Conservation (phyloP, 2,113 vertebrate species). For the Marcusenius ussheri region DNA sequence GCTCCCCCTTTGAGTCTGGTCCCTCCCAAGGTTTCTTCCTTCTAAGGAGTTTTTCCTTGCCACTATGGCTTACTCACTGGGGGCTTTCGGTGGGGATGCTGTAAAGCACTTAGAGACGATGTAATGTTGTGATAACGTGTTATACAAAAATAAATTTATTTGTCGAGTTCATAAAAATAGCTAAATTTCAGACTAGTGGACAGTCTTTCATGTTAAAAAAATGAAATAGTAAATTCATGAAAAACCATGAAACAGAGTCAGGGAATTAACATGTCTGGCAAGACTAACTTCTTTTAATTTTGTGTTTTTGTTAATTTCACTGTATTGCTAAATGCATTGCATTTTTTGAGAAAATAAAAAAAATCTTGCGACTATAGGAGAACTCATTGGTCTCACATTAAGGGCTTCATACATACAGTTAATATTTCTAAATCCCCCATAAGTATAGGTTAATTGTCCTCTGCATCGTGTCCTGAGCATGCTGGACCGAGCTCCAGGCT, state of each 20-base stretch:
- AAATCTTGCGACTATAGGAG: not conserved
- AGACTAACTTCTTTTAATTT: not conserved
- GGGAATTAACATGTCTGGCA: not conserved
- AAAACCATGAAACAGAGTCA: not conserved
- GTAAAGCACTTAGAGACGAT: no score
- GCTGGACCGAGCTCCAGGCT: not conserved
- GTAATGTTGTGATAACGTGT: no score
- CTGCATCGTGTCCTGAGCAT: not conserved
- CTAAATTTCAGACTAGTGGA: not conserved
- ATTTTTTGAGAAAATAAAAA: not conserved
- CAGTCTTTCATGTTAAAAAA: not conserved
- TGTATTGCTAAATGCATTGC: not conserved
- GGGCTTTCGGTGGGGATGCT: no score
- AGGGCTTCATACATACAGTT: not conserved
- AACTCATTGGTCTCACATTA: not conserved
- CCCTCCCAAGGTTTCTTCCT: no score
- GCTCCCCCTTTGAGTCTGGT: no score
- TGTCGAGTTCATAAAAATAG: not conserved
- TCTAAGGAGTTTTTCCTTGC: no score
- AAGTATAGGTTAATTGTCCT: not conserved
- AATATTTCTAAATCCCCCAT: not conserved
- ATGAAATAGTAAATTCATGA: not conserved
- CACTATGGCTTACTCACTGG: no score
- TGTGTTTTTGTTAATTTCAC: not conserved
- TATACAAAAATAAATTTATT: no score